Base-by-base conservation (phyloP, 2,797 vertebrate species). In the Morus bassanus region DNA sequence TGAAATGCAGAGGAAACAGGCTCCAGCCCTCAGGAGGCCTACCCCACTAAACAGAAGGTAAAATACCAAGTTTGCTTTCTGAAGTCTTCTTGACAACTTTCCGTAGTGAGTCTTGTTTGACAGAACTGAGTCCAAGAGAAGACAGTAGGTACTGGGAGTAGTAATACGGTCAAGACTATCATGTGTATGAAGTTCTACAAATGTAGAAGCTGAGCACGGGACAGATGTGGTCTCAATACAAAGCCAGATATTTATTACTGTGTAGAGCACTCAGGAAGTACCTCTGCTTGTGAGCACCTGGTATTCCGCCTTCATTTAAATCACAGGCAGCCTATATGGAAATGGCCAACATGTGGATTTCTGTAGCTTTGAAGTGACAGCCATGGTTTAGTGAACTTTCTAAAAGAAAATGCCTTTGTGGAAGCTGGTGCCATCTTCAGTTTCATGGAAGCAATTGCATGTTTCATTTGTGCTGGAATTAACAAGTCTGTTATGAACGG, bases 41-140 rank as follows among this genome's bases (percentile, higher is more conserved):
- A 96, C 98, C 85, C 98, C 97, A 28, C 98, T 99, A 79, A 98
- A 97, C 60, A 98, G 98, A 89, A 98, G 98, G 99, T 99, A 98
- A 99, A 98, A 96, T 56, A 72, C 22, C 39, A 27, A 8, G 9
- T 63, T 28, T 89, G 39, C 31, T 89, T 88, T 53, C 57, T 84
- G 65, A 76, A 30, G 9, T 45, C 4, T 43, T 13, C 27, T 10
- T 67, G 46, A 21, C 16, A 17, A 0, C 28, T 72, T 85, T 39
- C 23, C 9, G 7, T 18, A 27, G 22, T 6, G 35, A 57, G 28
- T 60, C 46, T 57, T 64, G 31, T 85, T 95, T 84, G 57, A 53
- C 65, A 50, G 50, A 45, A n/a, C 69, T 54, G 70, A 72, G 37
- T 43, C 43, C 27, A 11, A 63, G 69, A 51, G 48, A 48, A 81